Evolutionary conservation across 1,140 invertebrate species (phyloP), one percentile per base, ranked within the genome.

Genomic region (Bombus haemorrhoidalis): DNA sequence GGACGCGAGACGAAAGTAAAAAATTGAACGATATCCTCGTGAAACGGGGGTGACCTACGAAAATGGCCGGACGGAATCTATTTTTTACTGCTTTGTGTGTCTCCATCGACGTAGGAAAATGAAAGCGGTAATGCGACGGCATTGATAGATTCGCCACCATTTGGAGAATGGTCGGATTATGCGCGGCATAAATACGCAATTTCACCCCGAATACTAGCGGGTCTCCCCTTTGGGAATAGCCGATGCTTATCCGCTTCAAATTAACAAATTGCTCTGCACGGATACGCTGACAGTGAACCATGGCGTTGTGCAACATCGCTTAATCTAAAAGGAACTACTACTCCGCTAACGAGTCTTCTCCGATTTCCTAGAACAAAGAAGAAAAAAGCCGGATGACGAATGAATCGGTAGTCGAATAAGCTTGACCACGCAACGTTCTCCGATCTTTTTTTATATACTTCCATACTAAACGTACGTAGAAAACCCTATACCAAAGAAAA

Each of bases 161-260:
- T 93, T 88, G 82, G 84, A 91, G 90, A 94, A 95, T 95, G 93
- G 93, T 82, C 83, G 92, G 91, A 95, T 95, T 95, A 94, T 95
- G 92, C 93, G 91, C 80, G 87, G 94, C 91, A 95, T 94, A 94
- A 94, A 94, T 94, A 94, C 91, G 92, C 93, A 93, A 94, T 94
- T 94, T 94, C 87, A 91, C 85, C 90, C 81, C 91, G 81, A 91
- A 90, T 89, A 85, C 86, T 72, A 66, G 15, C 83, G 71, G 76
- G 72, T 77, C 53, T 66, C 75, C 89, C 88, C 89, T 78, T 81
- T 87, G 88, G 83, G 89, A 90, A 90, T 86, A 83, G 89, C 86
- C 86, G 89, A 71, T 89, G 89, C 89, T 90, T 88, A 87, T 90
- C 89, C 89, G 89, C 83, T 82, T 90, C 90, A 85, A 91, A 91